Base-by-base conservation (phyloP, 2,113 vertebrate species). In the Danionella cerebrum region DNA sequence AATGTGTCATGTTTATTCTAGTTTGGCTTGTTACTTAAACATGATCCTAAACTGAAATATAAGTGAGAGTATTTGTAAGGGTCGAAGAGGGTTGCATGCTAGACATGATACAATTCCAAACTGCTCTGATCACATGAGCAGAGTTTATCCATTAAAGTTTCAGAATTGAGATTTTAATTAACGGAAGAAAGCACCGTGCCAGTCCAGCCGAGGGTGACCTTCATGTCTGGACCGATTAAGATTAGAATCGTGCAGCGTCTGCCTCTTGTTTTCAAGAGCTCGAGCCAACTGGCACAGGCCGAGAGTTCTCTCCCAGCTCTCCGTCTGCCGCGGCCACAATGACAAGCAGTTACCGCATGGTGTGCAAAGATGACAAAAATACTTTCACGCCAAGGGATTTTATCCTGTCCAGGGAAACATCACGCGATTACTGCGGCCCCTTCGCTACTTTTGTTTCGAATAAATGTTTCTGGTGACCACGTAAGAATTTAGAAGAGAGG, bases 251-350 rank as follows among this genome's bases (percentile, higher is more conserved):
- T 81, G 79, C 81, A 76, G 82, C 78, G 81, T 80, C 84, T 83
- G 84, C 86, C 83, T 89, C 67, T 79, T 88, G 86, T 86, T 87
- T 86, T 83, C 75, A 80, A 73, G 72, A 63, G 29, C 52, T 60
- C 35, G 72, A 78, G 86, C 87, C 88, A 90, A 84, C 79, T 89
- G 89, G 89, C 87, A 87, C 71, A 2, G 69, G 12, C n/a, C 38
- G 72, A 71, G 76, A 65, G 66, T 81, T 75, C 80, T 79, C 79
- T 81, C 83, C 69, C 71, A 54, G 79, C 77, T 83, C 79, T 79
- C 83, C 81, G 79, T 85, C 84, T 84, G 86, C 82, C 76, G 60
- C 73, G 73, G 83, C 83, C 80, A 86, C 83, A 82, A 86, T 82
- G 83, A 80, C 82, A 79, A 84, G 73, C 76, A 77, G 76, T 74